Evolutionary conservation across 2,797 vertebrate genomes (phyloP).

Genomic region (Protonibea diacanthus): DNA sequence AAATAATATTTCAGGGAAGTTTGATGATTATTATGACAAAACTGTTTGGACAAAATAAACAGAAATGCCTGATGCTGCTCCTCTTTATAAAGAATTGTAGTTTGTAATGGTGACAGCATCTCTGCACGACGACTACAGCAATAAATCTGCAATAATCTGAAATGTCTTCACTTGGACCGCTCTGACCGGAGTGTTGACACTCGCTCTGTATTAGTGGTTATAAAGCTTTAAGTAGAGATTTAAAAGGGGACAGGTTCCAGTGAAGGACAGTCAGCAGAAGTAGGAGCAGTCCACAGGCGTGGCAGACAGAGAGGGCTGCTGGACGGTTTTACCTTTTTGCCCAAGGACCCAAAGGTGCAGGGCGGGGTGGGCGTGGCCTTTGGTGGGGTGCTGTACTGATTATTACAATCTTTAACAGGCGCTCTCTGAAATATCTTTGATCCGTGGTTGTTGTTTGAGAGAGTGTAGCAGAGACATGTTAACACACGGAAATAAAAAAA

Average conservation of each 20-base stretch:
- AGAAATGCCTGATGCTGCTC: too few species aligned
- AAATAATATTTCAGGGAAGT: too few species aligned
- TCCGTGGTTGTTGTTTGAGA: conserved; percentile 42
- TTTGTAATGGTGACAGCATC: too few species aligned
- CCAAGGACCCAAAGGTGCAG: conserved; percentile 75
- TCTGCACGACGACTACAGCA: too few species aligned
- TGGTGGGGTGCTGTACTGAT: conserved; percentile 55
- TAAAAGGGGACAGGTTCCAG: neutral
- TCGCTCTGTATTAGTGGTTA: conserved; percentile 18
- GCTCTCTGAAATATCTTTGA: conserved; percentile 84
- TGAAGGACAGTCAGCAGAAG: conserved; percentile 2
- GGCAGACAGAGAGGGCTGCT: conserved; percentile 23
- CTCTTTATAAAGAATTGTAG: too few species aligned
- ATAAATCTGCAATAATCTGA: neutral
- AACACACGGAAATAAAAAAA: conserved; percentile 27
- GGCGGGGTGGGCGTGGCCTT: conserved; percentile 58
- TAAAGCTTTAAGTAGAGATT: neutral
- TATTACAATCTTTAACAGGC: conserved; percentile 72
- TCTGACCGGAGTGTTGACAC: accelerated
- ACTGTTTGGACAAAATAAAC: too few species aligned
- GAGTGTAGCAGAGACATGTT: conserved; percentile 52
- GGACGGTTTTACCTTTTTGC: conserved; percentile 89
- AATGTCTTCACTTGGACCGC: neutral
- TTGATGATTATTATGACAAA: too few species aligned
- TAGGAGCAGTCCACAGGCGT: conserved; percentile 36